phyloP scores from a whole-genome alignment of 2,113 vertebrate species.

The Psephotus haematonotus region DNA sequence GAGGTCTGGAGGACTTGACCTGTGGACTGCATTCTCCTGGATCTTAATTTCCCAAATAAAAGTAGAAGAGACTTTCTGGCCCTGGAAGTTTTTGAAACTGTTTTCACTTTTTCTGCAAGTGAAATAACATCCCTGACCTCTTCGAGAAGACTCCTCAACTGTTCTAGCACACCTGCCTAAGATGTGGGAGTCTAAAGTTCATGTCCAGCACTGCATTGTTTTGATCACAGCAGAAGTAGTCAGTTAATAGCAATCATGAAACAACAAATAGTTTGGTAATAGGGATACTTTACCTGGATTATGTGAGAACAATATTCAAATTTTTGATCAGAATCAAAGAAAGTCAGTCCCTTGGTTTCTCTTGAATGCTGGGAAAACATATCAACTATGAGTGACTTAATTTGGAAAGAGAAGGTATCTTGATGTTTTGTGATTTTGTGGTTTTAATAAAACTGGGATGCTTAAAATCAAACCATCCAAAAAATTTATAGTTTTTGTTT shows the following conservation, averaged over 20 bases:
- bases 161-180: background rate
- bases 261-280: background rate
- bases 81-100: background rate
- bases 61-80: background rate
- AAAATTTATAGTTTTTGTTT: background rate
- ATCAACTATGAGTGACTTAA: background rate
- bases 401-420: background rate
- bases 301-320: background rate
- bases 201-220: rapidly evolving
- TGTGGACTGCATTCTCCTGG: background rate
- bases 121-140: background rate
- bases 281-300: background rate
- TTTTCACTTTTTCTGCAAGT: background rate
- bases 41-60: background rate
- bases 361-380: background rate
- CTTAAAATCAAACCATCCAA: background rate
- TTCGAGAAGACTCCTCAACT: background rate
- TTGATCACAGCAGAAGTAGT: background rate
- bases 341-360: background rate
- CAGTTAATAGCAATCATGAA: background rate
- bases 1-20: background rate
- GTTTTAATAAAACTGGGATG: background rate
- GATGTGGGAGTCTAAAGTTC: background rate
- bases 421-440: background rate
- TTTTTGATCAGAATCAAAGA: background rate